Evolutionary conservation across 1,140 invertebrate species (phyloP).

Genomic region (Belonocnema kinseyi): DNA sequence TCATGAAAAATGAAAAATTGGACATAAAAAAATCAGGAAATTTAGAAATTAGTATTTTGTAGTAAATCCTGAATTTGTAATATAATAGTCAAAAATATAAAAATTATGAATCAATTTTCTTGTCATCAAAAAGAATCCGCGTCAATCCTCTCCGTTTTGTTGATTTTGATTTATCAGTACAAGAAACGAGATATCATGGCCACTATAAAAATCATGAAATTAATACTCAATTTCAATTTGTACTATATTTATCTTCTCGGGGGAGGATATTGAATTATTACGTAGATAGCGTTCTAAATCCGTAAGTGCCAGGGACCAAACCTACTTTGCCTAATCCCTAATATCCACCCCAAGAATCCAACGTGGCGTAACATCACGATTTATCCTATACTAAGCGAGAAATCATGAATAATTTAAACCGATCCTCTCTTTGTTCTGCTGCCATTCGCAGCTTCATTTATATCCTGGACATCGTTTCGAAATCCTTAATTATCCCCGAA

Average conservation of each 20-base stretch:
- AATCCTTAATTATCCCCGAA: conserved; percentile 56
- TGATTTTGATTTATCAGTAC: no score
- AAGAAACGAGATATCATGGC: no score
- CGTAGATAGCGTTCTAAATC: conserved; percentile 52
- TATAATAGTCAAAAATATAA: no score
- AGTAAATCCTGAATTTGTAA: no score
- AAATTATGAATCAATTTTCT: no score
- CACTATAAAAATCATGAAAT: conserved; percentile 41
- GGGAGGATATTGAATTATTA: conserved; percentile 50
- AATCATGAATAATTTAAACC: conserved; percentile 66
- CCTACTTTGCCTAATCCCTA: conserved; percentile 64
- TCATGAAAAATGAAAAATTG: no score
- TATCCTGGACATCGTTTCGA: conserved; percentile 51
- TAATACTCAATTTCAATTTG: conserved; percentile 51
- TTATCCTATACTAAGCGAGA: conserved; percentile 51
- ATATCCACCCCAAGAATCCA: conserved; percentile 60
- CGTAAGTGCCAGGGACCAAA: conserved; percentile 50
- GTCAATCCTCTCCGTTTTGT: no score
- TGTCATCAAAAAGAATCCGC: no score
- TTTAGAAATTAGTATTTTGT: no score
- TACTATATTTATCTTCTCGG: conserved; percentile 52
- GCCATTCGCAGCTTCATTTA: conserved; percentile 59
- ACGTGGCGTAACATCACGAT: conserved; percentile 53
- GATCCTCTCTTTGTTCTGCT: conserved; percentile 55
- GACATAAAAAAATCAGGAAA: no score